Evolutionary conservation across 2,888 invertebrate genomes (phyloP).

Genomic region (Liodrosophila aerea): DNA sequence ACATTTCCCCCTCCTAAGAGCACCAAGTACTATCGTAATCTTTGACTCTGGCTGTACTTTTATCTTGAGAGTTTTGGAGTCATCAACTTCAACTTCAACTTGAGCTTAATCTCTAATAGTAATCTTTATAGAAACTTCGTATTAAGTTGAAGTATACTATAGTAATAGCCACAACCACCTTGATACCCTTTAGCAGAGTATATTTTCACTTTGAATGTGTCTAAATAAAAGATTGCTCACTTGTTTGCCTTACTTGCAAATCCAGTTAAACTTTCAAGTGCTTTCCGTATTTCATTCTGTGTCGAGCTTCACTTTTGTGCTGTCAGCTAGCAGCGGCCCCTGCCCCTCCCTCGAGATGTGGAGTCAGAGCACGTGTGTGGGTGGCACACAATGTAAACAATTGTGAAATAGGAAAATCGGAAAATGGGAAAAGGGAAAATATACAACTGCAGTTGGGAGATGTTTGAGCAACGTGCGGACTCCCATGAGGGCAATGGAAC

Average conservation of each 20-base stretch:
- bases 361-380: slow-evolving; percentile 35
- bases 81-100: too few species aligned
- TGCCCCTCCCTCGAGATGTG: neutral
- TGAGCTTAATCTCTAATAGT: too few species aligned
- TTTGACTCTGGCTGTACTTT: too few species aligned
- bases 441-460: slow-evolving; percentile 28
- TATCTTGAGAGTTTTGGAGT: too few species aligned
- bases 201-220: too few species aligned
- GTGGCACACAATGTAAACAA: slow-evolving; percentile 24
- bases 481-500: neutral
- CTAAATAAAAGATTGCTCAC: slow-evolving; percentile 1
- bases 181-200: too few species aligned
- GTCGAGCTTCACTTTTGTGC: slow-evolving; percentile 1
- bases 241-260: slow-evolving; percentile 17
- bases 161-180: too few species aligned
- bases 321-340: slow-evolving; percentile 20
- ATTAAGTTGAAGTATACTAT: too few species aligned
- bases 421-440: slow-evolving; percentile 16
- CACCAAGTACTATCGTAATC: too few species aligned
- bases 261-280: slow-evolving; percentile 12
- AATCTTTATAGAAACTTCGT: too few species aligned
- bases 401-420: slow-evolving; percentile 25
- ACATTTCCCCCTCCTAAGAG: too few species aligned
- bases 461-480: slow-evolving; percentile 35
- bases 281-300: neutral